These are phyloP conservation scores for Octomys mimax DNA, from an alignment of 2,797 vertebrate genomes.

Conservation along the genomic window DNA sequence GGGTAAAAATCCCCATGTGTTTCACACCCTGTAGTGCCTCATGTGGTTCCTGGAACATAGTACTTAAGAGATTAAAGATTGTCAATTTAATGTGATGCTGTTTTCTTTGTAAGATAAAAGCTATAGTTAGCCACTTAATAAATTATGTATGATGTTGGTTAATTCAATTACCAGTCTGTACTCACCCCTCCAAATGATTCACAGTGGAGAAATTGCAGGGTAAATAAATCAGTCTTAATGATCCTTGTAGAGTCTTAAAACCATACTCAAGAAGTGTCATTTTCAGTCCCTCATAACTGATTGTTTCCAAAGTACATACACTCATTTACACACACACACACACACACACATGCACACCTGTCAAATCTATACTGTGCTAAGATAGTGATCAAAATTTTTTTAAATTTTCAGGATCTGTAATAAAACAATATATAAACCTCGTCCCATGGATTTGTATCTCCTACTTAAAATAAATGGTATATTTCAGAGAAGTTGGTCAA, in stretches of 20 bases:
- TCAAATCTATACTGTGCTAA: neutral
- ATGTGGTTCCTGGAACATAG: neutral
- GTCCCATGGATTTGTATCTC: neutral
- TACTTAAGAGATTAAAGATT: neutral
- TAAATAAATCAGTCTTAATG: slow-evolving; percentile 42
- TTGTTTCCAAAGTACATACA: neutral
- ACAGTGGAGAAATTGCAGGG: neutral
- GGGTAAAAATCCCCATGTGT: fast-evolving
- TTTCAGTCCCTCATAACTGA: neutral
- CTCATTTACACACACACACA: too few species aligned
- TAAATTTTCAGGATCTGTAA: neutral
- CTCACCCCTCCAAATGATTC: neutral
- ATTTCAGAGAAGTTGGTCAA: neutral
- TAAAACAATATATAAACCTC: neutral
- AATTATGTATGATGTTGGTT: slow-evolving; percentile 35
- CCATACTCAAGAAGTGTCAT: neutral
- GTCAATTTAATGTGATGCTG: neutral
- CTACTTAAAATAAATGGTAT: neutral
- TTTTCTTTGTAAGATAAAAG: slow-evolving; percentile 46
- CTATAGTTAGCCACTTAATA: slow-evolving; percentile 29
- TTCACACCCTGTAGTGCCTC: neutral
- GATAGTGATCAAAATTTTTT: neutral
- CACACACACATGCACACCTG: neutral
- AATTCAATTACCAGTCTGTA: slow-evolving; percentile 35
- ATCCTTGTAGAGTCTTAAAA: slow-evolving; percentile 42